phyloP scores from a whole-genome alignment of 2,888 invertebrate genomes.

The Sesia bembeciformis region DNA sequence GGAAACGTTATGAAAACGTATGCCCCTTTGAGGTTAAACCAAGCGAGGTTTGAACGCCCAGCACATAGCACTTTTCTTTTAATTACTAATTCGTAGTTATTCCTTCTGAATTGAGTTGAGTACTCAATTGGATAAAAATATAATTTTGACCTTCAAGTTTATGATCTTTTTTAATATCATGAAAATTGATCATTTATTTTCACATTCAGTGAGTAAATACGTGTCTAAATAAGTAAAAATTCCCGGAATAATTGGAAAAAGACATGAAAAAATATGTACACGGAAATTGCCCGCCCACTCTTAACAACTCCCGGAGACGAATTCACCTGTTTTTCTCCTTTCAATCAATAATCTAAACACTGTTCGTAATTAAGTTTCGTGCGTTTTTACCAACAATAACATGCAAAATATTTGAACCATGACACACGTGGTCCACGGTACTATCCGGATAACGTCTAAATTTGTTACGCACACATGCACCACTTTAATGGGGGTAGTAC shows the following conservation, averaged over 20 bases:
- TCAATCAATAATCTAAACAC: not conserved
- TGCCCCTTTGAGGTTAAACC: slow-evolving; percentile 44
- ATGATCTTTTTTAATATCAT: no score
- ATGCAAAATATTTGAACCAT: slow-evolving; percentile 28
- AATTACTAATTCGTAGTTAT: slow-evolving; percentile 11
- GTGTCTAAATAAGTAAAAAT: no score
- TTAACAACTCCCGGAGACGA: not conserved
- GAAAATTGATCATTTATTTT: no score
- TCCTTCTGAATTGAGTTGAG: no score
- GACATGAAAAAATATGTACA: no score
- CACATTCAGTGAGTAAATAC: no score
- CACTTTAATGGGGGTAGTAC: slow-evolving; percentile 31
- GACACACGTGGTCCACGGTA: slow-evolving; percentile 34
- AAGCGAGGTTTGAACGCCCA: slow-evolving; percentile 20
- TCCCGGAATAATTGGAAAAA: no score
- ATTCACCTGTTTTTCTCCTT: not conserved
- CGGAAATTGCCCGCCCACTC: no score
- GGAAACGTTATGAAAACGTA: slow-evolving; percentile 49
- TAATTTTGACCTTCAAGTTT: no score
- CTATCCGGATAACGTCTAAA: slow-evolving; percentile 14
- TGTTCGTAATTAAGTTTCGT: not conserved
- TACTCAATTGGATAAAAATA: no score
- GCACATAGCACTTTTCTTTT: slow-evolving; percentile 20
- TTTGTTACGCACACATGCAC: slow-evolving; percentile 57
- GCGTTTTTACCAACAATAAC: slow-evolving; percentile 35